Base-by-base conservation (phyloP, 2,888 invertebrate genomes). In the Leucophora obtusa region DNA sequence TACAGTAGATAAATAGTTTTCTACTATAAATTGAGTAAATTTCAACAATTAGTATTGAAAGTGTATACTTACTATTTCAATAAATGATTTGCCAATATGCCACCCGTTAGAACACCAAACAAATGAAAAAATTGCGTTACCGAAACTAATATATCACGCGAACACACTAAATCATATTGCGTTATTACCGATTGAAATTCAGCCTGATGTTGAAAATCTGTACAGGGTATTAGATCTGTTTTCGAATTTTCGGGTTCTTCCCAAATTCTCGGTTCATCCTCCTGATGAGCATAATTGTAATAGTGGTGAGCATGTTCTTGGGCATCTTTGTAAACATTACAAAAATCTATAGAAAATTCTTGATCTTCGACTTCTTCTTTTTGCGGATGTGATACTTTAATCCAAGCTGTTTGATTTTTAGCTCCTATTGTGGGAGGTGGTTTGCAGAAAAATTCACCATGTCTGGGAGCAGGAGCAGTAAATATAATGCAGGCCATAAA, bases 401-500 rank as follows among this genome's bases (percentile, higher is more conserved):
- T 89, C 90, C 90, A 91, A 15, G 87, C 83, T 14, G 90, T 89
- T 68, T 89, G 88, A 83, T 90, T 90, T 63, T 84, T 85, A 0
- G 84, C 83, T 0, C 86, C 86, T 2, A 89, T 70, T 0, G 86
- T 85, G 10, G 87, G 82, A 1, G 91, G 89, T n/a, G 90, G 89
- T 71, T 90, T 91, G 79, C 91, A 91, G 79, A 90, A 91, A 84
- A 91, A 91, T 83, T 91, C 91, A 10, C 90, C 90, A 47, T 90
- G 89, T 9, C 89, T 84, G 0, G 91, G 91, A 0, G 89, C 87
- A 0, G 91, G 91, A 0, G 91, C 91, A 51, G 91, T 91, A 78
- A 91, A 91, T 68, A 91, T 91, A 18, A 91, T 91, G 80, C 91
- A 91, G 2, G 91, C 91, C 91, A 91, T 91, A 79, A 91, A 91